These are phyloP conservation scores for Lithophane socia DNA, from an alignment of 2,888 invertebrate genomes.

Conservation along the genomic window DNA sequence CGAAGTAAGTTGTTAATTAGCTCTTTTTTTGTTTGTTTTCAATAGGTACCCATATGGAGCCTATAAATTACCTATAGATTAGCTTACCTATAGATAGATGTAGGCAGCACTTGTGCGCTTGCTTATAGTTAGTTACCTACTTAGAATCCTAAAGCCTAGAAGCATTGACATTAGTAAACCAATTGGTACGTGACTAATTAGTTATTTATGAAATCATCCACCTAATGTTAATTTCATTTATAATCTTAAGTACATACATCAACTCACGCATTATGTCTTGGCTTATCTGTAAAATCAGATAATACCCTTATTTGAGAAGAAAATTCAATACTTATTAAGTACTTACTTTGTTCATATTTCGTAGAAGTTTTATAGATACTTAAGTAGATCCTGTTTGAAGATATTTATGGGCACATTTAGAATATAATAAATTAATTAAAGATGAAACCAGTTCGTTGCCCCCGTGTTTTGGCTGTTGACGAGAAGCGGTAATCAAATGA, in stretches of 20 bases:
- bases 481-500: constrained; percentile 37
- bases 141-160: neutral
- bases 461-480: constrained; percentile 39
- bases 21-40: constrained; percentile 16
- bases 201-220: neutral
- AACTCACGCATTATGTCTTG: too few species aligned
- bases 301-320: constrained; percentile 9
- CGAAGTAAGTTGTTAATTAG: constrained; percentile 36
- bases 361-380: neutral
- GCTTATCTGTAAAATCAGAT: neutral
- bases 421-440: constrained; percentile 57
- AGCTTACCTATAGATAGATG: neutral
- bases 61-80: neutral
- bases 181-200: neutral
- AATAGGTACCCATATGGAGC: neutral
- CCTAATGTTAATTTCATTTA: neutral
- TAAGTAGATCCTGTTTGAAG: constrained; percentile 28
- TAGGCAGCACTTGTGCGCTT: neutral
- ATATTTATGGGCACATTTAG: constrained; percentile 28
- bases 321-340: neutral
- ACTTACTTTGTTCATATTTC: neutral
- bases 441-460: constrained; percentile 61
- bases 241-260: neutral
- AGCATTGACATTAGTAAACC: neutral
- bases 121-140: neutral